Evolutionary conservation across 2,888 invertebrate genomes (phyloP), one percentile per base, ranked within the genome.

Genomic region (Myathropa florea): DNA sequence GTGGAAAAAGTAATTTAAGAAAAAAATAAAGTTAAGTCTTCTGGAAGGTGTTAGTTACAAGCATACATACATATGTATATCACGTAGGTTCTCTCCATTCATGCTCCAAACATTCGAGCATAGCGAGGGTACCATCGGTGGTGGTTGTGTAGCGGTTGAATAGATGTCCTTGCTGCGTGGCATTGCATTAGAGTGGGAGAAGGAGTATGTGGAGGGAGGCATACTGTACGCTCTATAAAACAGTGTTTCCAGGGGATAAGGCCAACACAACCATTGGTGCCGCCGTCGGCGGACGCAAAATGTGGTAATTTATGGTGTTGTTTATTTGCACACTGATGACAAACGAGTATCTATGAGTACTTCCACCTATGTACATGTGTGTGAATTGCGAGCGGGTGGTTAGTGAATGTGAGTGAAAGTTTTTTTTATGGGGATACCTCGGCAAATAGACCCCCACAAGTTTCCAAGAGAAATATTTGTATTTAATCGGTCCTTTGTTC

Each of bases 281-380:
- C 73, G 78, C 81, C 70, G 68, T 82, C 70, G 82, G 86, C 78
- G 75, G 71, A 83, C 83, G 67, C 78, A 82, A 78, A 83, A 86
- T 86, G 86, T 83, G 78, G 83, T 86, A 86, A 86, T 86, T 86
- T 86, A 86, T 83, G 71, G 73, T 83, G 78, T 83, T 86, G 86
- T 86, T 86, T 86, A 82, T 86, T 86, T 83, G 79, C 78, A 61
- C 83, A 67, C 70, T 65, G 77, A 78, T 86, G 78, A 79, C 75
- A 86, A 24, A 57, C 57, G 57, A 57, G 57, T 82, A 85, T 73
- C 73, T 73, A 57, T 72, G 73, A 77, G 53, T 46, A 46, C 57
- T 57, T 57, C 24, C 24, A 10, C 57, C 12, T 59, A 71, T 6
- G 14, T 7, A 4, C 9, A 21, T 36, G 4, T 14, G 23, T 26